phyloP scores from a whole-genome alignment of 2,797 vertebrate species.

The Mormyrus proboscirostris region DNA sequence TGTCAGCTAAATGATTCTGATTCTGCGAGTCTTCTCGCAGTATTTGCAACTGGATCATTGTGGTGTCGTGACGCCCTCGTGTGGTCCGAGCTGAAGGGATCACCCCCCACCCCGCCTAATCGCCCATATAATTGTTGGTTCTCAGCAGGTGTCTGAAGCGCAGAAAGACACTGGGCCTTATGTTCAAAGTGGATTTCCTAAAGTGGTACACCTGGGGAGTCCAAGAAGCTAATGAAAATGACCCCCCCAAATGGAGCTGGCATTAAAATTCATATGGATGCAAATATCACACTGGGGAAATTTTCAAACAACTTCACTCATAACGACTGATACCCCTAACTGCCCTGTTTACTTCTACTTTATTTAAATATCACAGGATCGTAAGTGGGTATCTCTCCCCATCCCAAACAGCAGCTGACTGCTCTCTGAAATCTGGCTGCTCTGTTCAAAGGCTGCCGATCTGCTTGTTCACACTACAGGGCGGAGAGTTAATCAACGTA shows the following conservation, averaged over 20 bases:
- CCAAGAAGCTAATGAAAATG: constrained; percentile 27
- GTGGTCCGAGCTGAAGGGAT: background rate
- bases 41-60: background rate
- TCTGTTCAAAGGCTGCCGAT: background rate
- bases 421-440: background rate
- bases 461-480: background rate
- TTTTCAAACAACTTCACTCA: constrained; percentile 4
- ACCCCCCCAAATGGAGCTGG: constrained; percentile 30
- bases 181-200: background rate
- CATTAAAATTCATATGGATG: constrained; percentile 35
- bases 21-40: background rate
- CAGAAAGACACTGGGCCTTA: background rate
- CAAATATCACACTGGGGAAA: constrained; percentile 18
- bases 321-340: background rate
- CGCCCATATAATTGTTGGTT: background rate
- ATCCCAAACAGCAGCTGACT: background rate
- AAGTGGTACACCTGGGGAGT: constrained; percentile 10
- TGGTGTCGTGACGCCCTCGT: background rate
- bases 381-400: background rate
- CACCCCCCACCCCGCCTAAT: background rate
- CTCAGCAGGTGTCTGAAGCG: background rate
- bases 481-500: background rate
- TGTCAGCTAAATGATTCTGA: background rate
- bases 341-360: background rate
- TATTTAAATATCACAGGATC: background rate